Conservation (phyloP, 2,113 vertebrate species). For the Gasterosteus nipponicus region DNA sequence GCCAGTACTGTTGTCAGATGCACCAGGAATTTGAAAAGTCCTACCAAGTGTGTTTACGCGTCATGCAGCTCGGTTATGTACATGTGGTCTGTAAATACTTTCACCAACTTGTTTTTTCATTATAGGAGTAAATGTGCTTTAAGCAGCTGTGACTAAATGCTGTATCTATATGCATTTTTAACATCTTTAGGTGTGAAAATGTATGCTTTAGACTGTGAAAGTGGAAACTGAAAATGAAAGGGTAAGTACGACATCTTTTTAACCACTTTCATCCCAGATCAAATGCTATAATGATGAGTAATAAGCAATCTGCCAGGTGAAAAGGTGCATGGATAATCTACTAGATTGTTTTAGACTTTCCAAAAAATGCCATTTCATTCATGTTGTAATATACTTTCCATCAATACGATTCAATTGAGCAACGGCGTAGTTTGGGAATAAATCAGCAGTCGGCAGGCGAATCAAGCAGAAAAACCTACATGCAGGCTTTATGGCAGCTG, state of each 20-base stretch:
- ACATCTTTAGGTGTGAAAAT: background rate
- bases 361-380: conserved; percentile 25
- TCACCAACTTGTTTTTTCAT: background rate
- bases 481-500: conserved; percentile 46
- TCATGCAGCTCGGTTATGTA: background rate
- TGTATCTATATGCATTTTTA: background rate
- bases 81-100: background rate
- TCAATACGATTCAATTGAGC: conserved; percentile 25
- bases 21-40: conserved; percentile 7
- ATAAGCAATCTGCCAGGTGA: background rate
- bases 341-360: conserved; percentile 12
- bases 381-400: conserved; percentile 24
- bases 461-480: conserved; percentile 41
- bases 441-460: conserved; percentile 49
- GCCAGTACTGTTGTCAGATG: conserved; percentile 30
- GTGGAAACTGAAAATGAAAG: conserved; percentile 1
- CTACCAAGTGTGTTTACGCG: background rate
- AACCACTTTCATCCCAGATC: background rate
- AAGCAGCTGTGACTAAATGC: background rate
- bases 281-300: conserved; percentile 9
- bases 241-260: background rate
- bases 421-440: conserved; percentile 42
- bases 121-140: background rate
- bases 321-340: conserved; percentile 9
- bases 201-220: background rate